These are phyloP conservation scores for Limanda limanda DNA, from an alignment of 2,113 vertebrate genomes.

Conservation along the genomic window DNA sequence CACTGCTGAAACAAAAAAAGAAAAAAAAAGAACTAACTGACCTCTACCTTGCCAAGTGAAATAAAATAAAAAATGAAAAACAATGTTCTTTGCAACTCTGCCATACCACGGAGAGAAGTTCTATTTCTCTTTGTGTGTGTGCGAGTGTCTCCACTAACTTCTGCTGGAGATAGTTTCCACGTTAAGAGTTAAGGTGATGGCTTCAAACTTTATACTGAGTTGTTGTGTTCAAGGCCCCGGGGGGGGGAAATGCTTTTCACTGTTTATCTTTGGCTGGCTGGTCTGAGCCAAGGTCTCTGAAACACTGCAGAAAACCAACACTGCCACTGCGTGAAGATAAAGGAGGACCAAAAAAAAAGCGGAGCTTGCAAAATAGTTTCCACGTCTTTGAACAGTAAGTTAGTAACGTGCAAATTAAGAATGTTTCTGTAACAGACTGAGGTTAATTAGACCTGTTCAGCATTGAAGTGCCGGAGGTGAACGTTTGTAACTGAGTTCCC, in stretches of 20 bases:
- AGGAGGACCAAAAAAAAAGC: background rate
- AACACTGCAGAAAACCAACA: conserved; percentile 40
- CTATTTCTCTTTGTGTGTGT: background rate
- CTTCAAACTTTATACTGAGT: conserved; percentile 66
- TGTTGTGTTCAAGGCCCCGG: conserved; percentile 60
- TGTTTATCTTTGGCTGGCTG: conserved; percentile 71
- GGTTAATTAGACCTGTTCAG: conserved; percentile 50
- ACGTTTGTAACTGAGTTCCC: conserved; percentile 15
- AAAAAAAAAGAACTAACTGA: conserved; percentile 48
- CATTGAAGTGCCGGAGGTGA: conserved; percentile 23
- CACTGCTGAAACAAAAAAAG: conserved; percentile 52
- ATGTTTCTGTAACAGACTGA: conserved; percentile 20
- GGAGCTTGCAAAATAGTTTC: conserved; percentile 24
- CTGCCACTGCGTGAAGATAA: conserved; percentile 35
- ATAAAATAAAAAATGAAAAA: conserved; percentile 68
- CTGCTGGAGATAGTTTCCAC: conserved; percentile 63
- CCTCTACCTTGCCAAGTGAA: conserved; percentile 65
- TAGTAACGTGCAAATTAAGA: conserved; percentile 4
- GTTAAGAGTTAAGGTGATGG: conserved; percentile 69
- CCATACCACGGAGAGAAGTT: conserved; percentile 54
- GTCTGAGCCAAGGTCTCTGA: conserved; percentile 59
- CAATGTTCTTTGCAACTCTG: conserved; percentile 57
- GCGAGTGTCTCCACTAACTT: conserved; percentile 48
- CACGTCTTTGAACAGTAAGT: conserved; percentile 29
- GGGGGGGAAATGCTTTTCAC: conserved; percentile 59